Evolutionary conservation across 2,797 vertebrate species (phyloP).

Genomic region (Aulostomus chinensis): DNA sequence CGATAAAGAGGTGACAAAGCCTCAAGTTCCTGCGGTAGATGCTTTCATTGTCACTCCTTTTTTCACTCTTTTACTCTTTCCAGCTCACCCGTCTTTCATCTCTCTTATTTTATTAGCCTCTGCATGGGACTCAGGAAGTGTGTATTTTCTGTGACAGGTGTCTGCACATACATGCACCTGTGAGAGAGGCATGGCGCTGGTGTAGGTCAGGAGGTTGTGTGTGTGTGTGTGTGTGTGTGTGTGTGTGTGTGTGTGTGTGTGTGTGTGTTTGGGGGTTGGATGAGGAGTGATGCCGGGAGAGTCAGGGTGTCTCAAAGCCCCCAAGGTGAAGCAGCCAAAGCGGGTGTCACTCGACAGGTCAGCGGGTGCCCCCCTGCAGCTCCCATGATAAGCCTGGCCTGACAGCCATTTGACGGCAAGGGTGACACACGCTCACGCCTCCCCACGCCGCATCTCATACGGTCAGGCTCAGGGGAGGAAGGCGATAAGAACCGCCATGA

Average conservation of each 20-base stretch:
- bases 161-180: not conserved
- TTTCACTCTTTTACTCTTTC: constrained; percentile 1
- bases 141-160: constrained; percentile 24
- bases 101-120: constrained; percentile 26
- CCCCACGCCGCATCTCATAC: constrained; percentile 35
- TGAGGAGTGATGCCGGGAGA: constrained; percentile 3
- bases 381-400: constrained; percentile 84
- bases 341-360: constrained; percentile 82
- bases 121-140: constrained; percentile 19
- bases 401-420: constrained; percentile 76
- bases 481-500: constrained; percentile 85
- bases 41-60: constrained; percentile 11
- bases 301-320: constrained; percentile 47
- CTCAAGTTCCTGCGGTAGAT: constrained; percentile 16
- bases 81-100: constrained; percentile 9
- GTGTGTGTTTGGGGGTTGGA: not conserved
- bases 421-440: constrained; percentile 62
- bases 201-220: constrained; percentile 28
- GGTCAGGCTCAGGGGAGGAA: constrained; percentile 66
- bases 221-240: constrained; percentile 12
- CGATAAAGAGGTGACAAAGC: constrained; percentile 64
- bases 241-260: constrained; percentile 19
- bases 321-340: constrained; percentile 36
- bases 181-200: constrained; percentile 32
- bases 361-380: constrained; percentile 75